Base-by-base conservation (phyloP, 2,797 vertebrate genomes). In the Tragopan temminckii region DNA sequence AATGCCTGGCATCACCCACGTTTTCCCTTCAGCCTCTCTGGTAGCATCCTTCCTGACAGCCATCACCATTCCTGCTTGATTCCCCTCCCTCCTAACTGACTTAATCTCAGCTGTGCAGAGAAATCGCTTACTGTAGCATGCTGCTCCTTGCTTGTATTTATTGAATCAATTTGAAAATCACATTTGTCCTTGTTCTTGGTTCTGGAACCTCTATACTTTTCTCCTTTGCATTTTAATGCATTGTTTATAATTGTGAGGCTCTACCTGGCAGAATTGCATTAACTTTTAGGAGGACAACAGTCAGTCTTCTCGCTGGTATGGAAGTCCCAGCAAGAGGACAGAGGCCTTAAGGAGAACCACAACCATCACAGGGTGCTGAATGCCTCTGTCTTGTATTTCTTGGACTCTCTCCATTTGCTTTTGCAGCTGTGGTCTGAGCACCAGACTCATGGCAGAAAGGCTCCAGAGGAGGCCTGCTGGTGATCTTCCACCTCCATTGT, bases 161-260 rank as follows among this genome's bases (percentile, higher is more conserved):
- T 91, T 94, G 93, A 93, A 94, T 93, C 94, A 87, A 88, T 95
- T 95, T 94, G 79, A 75, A 95, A 96, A 96, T 95, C 94, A 96
- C 80, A 88, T 95, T 96, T 94, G 96, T 87, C 92, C 95, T 96
- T 96, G 95, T 93, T 93, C 78, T 87, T 80, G 64, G 52, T 93
- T 91, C 89, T 85, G 85, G 75, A 93, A 66, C 64, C 63, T 89
- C 87, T 89, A 7, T n/a, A 64, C 92, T 93, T 87, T 81, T 81
- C 82, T 94, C 69, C 64, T 91, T 72, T 86, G 85, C 89, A 92
- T 93, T 93, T 95, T 91, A 93, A 94, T 91, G 35, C 72, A 80
- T 48, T 88, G 63, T 84, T 91, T 57, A 53, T 80, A 93, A 42
- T 71, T 68, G 62, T 90, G 90, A 71, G 83, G 35, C 75, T 61